A percentile compares a stretch with the other conserved stretches of the same genome.
phyloP scores from a whole-genome alignment of 2,888 invertebrate genomes.

The Stenichneumon culpator region DNA sequence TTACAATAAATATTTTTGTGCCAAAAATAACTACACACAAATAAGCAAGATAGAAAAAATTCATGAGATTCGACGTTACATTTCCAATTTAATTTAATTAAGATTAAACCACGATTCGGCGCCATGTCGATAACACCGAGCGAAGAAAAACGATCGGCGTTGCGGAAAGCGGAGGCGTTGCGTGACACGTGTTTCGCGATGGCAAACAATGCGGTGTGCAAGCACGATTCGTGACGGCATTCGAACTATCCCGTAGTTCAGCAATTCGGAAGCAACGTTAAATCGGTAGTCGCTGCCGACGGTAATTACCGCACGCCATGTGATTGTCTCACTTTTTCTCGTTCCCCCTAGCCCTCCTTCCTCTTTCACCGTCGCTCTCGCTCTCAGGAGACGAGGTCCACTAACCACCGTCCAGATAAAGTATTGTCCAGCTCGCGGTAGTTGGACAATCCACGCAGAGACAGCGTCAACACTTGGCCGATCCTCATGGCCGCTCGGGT shows the following conservation, averaged over 20 bases:
- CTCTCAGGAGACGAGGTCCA: constrained; percentile 84
- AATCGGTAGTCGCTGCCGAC: constrained; percentile 74
- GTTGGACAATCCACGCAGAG: constrained; percentile 58
- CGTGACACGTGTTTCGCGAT: constrained; percentile 56
- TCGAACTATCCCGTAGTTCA: constrained; percentile 66
- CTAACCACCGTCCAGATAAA: constrained; percentile 80
- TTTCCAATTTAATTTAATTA: constrained; percentile 5
- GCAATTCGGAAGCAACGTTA: constrained; percentile 81
- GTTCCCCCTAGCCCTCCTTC: constrained; percentile 8
- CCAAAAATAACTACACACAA: too few species aligned
- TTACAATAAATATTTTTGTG: too few species aligned
- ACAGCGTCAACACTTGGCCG: constrained; percentile 73
- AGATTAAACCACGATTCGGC: background rate
- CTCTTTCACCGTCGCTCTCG: constrained; percentile 54
- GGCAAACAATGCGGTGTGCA: constrained; percentile 41
- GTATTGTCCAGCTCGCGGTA: constrained; percentile 73
- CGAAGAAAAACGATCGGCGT: constrained; percentile 27
- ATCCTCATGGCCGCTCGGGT: constrained; percentile 81
- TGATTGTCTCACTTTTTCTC: constrained; percentile 59
- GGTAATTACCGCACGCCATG: constrained; percentile 59
- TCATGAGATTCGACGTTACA: background rate
- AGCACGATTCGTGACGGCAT: constrained; percentile 26
- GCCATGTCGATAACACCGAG: background rate
- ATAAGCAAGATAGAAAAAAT: background rate
- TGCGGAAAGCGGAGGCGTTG: constrained; percentile 38